Percentiles rank a stretch among this genome's conserved stretches.
Evolutionary conservation across 2,113 vertebrate genomes (phyloP).

Genomic region (Apodemus speciosus): DNA sequence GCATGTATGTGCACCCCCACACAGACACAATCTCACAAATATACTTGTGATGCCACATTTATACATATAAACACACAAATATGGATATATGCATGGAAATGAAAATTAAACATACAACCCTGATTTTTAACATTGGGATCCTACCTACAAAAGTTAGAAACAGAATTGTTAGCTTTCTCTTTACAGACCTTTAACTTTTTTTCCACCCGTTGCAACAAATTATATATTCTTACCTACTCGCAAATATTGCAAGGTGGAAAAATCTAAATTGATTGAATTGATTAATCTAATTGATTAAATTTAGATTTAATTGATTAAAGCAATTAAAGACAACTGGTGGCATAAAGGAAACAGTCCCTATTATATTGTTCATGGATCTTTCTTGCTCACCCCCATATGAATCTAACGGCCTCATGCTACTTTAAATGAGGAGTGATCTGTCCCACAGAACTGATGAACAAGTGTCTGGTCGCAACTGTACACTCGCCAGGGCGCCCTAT

Average conservation of each 20-base stretch:
- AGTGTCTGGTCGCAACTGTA: not conserved
- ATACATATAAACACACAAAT: not conserved
- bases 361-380: conserved; percentile 30
- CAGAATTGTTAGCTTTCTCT: conserved; percentile 19
- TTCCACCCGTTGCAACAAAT: conserved; percentile 10
- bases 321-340: conserved; percentile 15
- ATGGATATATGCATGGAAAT: not conserved
- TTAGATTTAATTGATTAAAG: not conserved
- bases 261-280: not conserved
- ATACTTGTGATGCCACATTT: not conserved
- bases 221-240: not conserved
- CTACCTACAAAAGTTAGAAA: conserved; percentile 13
- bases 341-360: not conserved
- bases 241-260: conserved; percentile 9
- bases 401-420: not conserved
- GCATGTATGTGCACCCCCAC: too few relatives aligned
- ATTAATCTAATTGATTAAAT: not conserved
- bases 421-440: conserved; percentile 56
- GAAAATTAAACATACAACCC: not conserved
- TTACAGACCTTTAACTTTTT: conserved; percentile 24
- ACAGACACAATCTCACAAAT: not conserved
- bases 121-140: not conserved
- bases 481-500: conserved; percentile 59
- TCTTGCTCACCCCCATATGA: not conserved
- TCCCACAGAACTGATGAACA: conserved; percentile 42